Percentiles rank a stretch among this genome's conserved stretches.
These are phyloP conservation scores for Notarius quadriscutis DNA, from an alignment of 2,113 vertebrate genomes.

Conservation along the genomic window DNA sequence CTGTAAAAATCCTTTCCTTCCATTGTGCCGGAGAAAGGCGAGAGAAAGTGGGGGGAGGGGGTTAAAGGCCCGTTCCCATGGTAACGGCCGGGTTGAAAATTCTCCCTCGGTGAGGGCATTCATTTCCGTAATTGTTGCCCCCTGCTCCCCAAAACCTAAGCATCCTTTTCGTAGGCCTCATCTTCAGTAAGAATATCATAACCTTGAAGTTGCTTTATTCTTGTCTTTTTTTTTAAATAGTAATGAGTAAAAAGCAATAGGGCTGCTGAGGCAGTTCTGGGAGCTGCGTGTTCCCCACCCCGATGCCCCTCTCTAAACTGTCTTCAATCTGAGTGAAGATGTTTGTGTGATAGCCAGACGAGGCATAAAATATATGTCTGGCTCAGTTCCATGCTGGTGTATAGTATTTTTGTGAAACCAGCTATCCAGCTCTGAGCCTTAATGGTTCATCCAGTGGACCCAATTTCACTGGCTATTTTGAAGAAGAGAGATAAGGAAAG, in stretches of 20 bases:
- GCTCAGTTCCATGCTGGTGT: slow-evolving; percentile 7
- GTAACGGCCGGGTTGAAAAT: slow-evolving; percentile 83
- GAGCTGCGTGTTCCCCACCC: not conserved
- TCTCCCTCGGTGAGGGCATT: slow-evolving; percentile 82
- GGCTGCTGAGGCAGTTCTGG: not conserved
- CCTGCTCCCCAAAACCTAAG: slow-evolving; percentile 70
- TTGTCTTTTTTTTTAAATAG: not conserved
- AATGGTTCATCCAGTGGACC: not conserved
- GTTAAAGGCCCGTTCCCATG: slow-evolving; percentile 78
- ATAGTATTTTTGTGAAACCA: slow-evolving; percentile 5
- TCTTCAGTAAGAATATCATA: slow-evolving; percentile 64
- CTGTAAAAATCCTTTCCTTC: slow-evolving; percentile 71
- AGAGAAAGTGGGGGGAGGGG: slow-evolving; percentile 58
- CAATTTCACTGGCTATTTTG: slow-evolving; percentile 18
- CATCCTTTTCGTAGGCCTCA: slow-evolving; percentile 71
- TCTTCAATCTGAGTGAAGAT: slow-evolving; percentile 35
- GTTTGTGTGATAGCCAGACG: slow-evolving; percentile 25
- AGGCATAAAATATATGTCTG: slow-evolving; percentile 10
- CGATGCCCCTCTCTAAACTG: slow-evolving; percentile 8
- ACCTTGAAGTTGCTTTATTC: slow-evolving; percentile 65
- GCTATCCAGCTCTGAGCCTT: slow-evolving; percentile 8
- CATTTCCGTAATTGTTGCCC: slow-evolving; percentile 81
- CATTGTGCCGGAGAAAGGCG: slow-evolving; percentile 70
- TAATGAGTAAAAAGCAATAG: slow-evolving; percentile 11
- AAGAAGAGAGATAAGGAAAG: not conserved